phyloP scores from a whole-genome alignment of 2,797 vertebrate genomes.

The Florisuga fusca region DNA sequence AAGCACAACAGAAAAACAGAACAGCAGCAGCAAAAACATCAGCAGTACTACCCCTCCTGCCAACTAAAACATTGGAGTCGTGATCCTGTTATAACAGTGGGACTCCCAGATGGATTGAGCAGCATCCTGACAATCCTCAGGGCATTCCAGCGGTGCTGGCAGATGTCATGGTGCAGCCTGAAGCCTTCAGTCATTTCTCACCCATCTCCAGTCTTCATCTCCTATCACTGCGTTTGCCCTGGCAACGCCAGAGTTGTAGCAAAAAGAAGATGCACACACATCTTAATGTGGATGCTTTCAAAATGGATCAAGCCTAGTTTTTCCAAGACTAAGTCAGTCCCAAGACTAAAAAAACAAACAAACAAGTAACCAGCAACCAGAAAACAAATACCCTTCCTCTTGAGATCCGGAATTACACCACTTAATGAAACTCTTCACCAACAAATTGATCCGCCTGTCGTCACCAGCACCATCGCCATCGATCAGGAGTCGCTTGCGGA shows the following conservation, averaged over 20 bases:
- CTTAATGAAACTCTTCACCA: slow-evolving; percentile 96
- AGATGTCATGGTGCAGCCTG: background rate
- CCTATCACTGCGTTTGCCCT: background rate
- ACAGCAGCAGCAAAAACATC: background rate
- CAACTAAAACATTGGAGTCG: background rate
- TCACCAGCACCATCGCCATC: slow-evolving; percentile 98
- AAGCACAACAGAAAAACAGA: background rate
- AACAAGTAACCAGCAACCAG: background rate
- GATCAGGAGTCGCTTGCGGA: slow-evolving; percentile 95
- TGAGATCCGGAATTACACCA: slow-evolving; percentile 94
- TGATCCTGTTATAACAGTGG: background rate
- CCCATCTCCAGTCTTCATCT: background rate
- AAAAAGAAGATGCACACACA: background rate
- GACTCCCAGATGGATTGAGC: background rate
- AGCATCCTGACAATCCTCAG: background rate
- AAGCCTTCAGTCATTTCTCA: background rate
- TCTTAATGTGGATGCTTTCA: background rate
- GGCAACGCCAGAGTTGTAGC: background rate
- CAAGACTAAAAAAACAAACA: background rate
- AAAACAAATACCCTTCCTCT: slow-evolving; percentile 89
- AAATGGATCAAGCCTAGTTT: background rate
- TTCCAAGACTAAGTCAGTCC: background rate
- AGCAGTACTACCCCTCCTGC: background rate
- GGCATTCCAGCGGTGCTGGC: background rate
- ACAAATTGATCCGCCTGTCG: slow-evolving; percentile 93